A percentile compares a stretch with the other conserved stretches of the same genome.
phyloP scores from a whole-genome alignment of 2,888 invertebrate species.

The Glaucopsyche alexis region DNA sequence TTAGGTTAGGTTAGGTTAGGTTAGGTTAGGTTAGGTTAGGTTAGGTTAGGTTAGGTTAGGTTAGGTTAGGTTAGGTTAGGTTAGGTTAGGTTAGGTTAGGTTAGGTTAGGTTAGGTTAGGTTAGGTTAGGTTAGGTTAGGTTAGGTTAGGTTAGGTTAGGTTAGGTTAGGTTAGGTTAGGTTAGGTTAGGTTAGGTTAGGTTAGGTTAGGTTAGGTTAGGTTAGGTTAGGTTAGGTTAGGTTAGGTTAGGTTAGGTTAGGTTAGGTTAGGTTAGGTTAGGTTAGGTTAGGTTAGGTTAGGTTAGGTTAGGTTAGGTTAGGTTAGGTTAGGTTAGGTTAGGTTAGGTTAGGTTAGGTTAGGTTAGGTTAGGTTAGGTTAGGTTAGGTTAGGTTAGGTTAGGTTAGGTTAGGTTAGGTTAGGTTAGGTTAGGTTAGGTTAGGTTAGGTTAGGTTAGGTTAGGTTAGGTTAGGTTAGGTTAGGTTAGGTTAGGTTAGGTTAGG shows the following conservation, averaged over 20 bases:
- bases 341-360: conserved; percentile 31
- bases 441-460: conserved; percentile 34
- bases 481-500: conserved; percentile 11
- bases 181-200: conserved; percentile 35
- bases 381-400: conserved; percentile 17
- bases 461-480: conserved; percentile 29
- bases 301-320: conserved; percentile 28
- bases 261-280: conserved; percentile 28
- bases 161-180: conserved; percentile 30
- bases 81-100: conserved; percentile 34
- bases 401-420: conserved; percentile 23
- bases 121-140: conserved; percentile 19
- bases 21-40: conserved; percentile 25
- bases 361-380: conserved; percentile 27
- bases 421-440: conserved; percentile 34
- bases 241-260: conserved; percentile 9
- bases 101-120: conserved; percentile 31
- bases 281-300: conserved; percentile 26
- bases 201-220: conserved; percentile 32
- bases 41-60: conserved; percentile 34
- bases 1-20: conserved; percentile 30
- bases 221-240: conserved; percentile 33
- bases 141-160: conserved; percentile 30
- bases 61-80: conserved; percentile 33
- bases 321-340: conserved; percentile 35